Percentiles rank a stretch among this genome's conserved stretches.
Evolutionary conservation across 2,797 vertebrate species (phyloP).

Genomic region (Argentina silus): DNA sequence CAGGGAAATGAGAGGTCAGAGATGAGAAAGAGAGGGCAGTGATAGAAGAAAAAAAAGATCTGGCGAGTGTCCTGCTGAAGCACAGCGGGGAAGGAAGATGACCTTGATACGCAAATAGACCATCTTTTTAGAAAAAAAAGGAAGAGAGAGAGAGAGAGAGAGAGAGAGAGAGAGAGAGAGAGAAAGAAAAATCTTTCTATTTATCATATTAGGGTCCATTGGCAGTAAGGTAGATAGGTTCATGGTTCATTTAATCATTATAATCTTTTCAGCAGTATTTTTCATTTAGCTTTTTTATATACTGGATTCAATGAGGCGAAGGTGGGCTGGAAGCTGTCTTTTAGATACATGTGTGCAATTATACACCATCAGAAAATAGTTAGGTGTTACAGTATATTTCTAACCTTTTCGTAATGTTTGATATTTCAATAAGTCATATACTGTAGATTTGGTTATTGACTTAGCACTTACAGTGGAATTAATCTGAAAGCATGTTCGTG

Average conservation of each 20-base stretch:
- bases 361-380: not conserved
- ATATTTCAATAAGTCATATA: not conserved
- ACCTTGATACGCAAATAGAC: conserved; percentile 67
- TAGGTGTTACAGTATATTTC: not conserved
- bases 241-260: conserved; percentile 55
- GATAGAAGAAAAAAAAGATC: conserved; percentile 24
- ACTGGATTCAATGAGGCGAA: conserved; percentile 1
- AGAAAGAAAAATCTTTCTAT: conserved; percentile 40
- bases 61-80: conserved; percentile 27
- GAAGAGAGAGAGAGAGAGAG: not conserved
- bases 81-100: conserved; percentile 49
- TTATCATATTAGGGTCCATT: conserved; percentile 50
- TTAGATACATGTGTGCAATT: conserved; percentile 19
- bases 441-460: not conserved
- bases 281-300: conserved; percentile 20
- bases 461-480: not conserved
- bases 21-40: not conserved
- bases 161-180: conserved; percentile 18
- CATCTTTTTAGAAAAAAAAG: conserved; percentile 34
- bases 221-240: conserved; percentile 36
- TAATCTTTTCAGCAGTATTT: conserved; percentile 36
- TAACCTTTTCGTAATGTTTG: not conserved
- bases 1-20: conserved; percentile 37
- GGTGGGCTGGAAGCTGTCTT: conserved; percentile 9
- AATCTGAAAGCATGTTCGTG: not conserved